Evolutionary conservation across 2,797 vertebrate species (phyloP).

Genomic region (Buceros bicornis): DNA sequence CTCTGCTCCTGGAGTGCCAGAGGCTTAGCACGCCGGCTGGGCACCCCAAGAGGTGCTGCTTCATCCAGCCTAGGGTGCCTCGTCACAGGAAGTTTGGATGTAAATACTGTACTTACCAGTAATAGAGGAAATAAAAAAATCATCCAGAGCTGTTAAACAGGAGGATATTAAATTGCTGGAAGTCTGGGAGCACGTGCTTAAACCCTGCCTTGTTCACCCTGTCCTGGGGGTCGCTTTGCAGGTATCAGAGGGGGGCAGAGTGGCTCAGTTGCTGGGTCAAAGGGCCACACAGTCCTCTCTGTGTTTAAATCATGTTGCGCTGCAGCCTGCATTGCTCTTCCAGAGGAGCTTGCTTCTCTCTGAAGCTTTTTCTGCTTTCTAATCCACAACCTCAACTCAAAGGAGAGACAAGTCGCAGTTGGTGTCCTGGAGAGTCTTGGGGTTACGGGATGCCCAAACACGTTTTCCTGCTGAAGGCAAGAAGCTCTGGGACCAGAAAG

Average conservation of each 20-base stretch:
- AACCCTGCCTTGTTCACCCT: too few relatives aligned
- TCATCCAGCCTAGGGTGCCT: background rate
- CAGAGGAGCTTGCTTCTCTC: background rate
- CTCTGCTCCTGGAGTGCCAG: background rate
- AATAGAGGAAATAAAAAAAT: background rate
- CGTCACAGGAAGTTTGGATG: background rate
- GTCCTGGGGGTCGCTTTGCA: too few relatives aligned
- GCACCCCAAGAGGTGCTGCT: background rate
- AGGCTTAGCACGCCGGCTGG: background rate
- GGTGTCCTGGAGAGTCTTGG: background rate
- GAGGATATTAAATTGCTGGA: background rate
- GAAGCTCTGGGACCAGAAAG: background rate
- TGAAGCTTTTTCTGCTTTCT: background rate
- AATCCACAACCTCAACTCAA: background rate
- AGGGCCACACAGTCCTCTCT: too few relatives aligned
- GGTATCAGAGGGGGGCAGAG: too few relatives aligned
- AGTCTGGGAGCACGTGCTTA: background rate
- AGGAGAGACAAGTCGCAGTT: background rate
- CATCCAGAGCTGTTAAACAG: background rate
- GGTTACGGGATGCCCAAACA: background rate
- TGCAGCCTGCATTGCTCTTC: background rate
- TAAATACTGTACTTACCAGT: background rate
- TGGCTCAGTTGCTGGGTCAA: too few relatives aligned
- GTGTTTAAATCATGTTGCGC: background rate
- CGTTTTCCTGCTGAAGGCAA: background rate